Evolutionary conservation across 37 sponge, comb jelly and placozoan genomes (phyloP).

Genomic region (Tethya wilhelma): DNA sequence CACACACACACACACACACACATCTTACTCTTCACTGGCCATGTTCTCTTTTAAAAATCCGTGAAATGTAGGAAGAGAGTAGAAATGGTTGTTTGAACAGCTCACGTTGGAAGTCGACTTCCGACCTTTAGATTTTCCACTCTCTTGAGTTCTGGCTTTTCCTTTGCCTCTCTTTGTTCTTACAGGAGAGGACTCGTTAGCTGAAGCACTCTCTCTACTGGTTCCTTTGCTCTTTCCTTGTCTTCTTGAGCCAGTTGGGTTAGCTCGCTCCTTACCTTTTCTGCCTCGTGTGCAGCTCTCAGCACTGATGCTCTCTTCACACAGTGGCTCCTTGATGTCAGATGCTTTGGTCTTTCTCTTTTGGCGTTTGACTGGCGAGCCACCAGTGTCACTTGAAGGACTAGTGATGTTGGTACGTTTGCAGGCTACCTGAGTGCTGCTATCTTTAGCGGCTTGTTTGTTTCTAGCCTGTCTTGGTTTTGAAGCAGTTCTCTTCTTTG

Average conservation of each 20-base stretch:
- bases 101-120: too few species aligned
- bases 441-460: neutral
- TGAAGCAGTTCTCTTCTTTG: neutral
- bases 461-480: neutral
- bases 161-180: neutral
- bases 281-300: neutral
- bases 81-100: neutral
- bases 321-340: neutral
- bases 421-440: too few species aligned
- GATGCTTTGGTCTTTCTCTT: too few species aligned
- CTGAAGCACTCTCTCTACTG: neutral
- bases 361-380: too few species aligned
- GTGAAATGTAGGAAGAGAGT: slow-evolving; percentile 25
- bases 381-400: too few species aligned
- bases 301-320: neutral
- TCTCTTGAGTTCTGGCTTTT: neutral
- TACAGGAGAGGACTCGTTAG: neutral
- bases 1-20: neutral
- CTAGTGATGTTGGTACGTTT: too few species aligned
- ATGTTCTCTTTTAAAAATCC: slow-evolving; percentile 16
- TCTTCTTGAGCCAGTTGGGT: neutral
- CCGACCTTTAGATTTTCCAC: neutral
- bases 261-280: neutral
- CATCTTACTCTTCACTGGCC: slow-evolving; percentile 43
- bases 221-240: slow-evolving; percentile 2